Conservation (phyloP, 2,113 vertebrate species). For the Vulpes lagopus region DNA sequence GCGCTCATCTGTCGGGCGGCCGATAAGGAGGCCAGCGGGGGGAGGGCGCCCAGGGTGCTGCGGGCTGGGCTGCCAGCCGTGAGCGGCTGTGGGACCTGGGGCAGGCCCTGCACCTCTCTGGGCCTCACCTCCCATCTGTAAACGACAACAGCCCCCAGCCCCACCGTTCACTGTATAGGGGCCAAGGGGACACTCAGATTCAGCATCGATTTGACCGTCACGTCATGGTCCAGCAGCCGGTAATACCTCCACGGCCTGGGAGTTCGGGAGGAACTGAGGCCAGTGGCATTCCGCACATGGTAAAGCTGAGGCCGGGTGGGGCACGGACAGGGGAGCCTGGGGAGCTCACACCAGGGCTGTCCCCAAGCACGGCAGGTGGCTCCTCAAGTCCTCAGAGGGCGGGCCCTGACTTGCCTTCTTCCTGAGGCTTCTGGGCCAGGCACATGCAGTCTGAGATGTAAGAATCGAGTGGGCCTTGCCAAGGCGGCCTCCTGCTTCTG, state of each 20-base stretch:
- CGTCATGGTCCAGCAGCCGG: accelerated
- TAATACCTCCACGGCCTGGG: accelerated
- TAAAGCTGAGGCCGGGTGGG: background rate
- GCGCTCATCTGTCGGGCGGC: accelerated
- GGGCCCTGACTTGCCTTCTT: background rate
- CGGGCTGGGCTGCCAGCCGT: accelerated
- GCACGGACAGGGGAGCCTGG: accelerated
- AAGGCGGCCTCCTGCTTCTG: accelerated
- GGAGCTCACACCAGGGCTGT: accelerated
- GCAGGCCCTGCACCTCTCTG: background rate
- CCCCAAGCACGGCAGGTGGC: accelerated
- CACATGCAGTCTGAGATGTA: accelerated
- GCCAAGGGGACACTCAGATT: accelerated
- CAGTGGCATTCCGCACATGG: accelerated
- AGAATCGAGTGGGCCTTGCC: too few species aligned
- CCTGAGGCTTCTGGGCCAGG: accelerated
- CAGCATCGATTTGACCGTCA: accelerated
- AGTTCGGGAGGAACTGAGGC: accelerated
- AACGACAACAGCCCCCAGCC: background rate
- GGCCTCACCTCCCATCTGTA: accelerated
- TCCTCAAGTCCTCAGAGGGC: background rate
- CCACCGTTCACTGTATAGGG: accelerated
- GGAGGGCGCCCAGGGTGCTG: accelerated
- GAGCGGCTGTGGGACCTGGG: background rate
- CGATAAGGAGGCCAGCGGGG: background rate